Base-by-base conservation (phyloP, 2,888 invertebrate species). In the Cryptus viduatorius region DNA sequence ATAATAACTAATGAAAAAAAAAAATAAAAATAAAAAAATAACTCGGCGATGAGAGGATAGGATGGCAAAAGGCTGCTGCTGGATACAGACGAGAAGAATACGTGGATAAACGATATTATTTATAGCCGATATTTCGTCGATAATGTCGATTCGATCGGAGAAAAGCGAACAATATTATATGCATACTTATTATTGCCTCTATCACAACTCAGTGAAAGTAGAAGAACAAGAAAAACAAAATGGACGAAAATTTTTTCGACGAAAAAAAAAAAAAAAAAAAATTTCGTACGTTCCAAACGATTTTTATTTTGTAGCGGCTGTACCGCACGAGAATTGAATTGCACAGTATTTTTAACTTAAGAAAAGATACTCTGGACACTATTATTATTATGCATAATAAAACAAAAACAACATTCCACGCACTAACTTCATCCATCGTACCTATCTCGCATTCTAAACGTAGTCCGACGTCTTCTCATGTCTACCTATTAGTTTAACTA, bases 1-100 rank as follows among this genome's bases (percentile, higher is more conserved):
- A 29, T 79, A 79, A 79, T 64, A 65, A 75, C 50, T 81, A 84
- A 75, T 59, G 75, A n/a, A 72, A 37, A 56, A 64, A 65, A 72
- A 76, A 87, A 88, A 89, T 88, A 85, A 87, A 89, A 88, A 82
- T 88, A 79, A 68, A 61, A 37, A 37, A 79, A 79, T 86, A 61
- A 82, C 82, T 83, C 76, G 72, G 69, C 76, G 68, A 81, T 50
- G 76, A 68, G 56, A 59, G 37, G 56, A 73, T 29, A 73, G 69
- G 82, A 82, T 67, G 75, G 71, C 79, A 77, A 19, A 24, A 77
- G 69, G 61, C 61, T 69, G 79, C 79, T 76, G 84, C 69, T 79
- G 72, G 67, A 82, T 67, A 83, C 69, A 77, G 64, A 83, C 24
- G 50, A 50, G 61, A 24, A 85, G 50, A 85, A 76, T 81, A 79